A percentile compares a stretch with the other conserved stretches of the same genome.
phyloP scores from a whole-genome alignment of 2,888 invertebrate species.

The Stenodema calcarata region DNA sequence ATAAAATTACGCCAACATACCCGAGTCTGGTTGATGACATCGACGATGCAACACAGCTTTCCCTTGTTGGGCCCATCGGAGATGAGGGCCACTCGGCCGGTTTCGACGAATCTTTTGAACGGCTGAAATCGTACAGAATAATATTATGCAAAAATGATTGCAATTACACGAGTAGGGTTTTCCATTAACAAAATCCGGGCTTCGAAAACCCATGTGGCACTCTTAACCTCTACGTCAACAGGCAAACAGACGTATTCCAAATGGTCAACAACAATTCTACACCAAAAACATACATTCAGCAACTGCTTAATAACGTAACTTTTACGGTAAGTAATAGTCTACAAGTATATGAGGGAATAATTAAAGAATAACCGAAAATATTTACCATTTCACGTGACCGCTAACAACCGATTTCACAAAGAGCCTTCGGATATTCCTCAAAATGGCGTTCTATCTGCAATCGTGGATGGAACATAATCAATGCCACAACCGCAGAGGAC shows the following conservation, averaged over 20 bases:
- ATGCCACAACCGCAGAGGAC: too few species aligned
- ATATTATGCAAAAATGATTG: neutral
- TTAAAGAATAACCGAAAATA: neutral
- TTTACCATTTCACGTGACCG: neutral
- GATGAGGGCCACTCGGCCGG: slow-evolving; percentile 96
- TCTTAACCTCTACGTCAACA: neutral
- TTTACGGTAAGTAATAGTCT: neutral
- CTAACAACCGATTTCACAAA: too few species aligned
- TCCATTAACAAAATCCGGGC: neutral
- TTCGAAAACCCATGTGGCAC: slow-evolving; percentile 2
- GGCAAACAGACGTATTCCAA: neutral
- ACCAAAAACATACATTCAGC: neutral
- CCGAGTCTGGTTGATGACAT: slow-evolving; percentile 96
- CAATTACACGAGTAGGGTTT: too few species aligned
- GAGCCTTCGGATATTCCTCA: too few species aligned
- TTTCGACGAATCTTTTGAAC: slow-evolving; percentile 92
- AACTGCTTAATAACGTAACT: neutral
- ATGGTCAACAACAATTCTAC: neutral
- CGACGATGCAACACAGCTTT: slow-evolving; percentile 92
- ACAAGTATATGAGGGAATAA: neutral
- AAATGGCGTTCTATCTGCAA: too few species aligned
- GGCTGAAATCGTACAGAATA: slow-evolving; percentile 67
- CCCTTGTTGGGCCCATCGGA: slow-evolving; percentile 89
- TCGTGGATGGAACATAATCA: too few species aligned
- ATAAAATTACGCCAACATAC: slow-evolving; percentile 63